phyloP scores from a whole-genome alignment of 2,888 invertebrate species.

The Agelastica alni region DNA sequence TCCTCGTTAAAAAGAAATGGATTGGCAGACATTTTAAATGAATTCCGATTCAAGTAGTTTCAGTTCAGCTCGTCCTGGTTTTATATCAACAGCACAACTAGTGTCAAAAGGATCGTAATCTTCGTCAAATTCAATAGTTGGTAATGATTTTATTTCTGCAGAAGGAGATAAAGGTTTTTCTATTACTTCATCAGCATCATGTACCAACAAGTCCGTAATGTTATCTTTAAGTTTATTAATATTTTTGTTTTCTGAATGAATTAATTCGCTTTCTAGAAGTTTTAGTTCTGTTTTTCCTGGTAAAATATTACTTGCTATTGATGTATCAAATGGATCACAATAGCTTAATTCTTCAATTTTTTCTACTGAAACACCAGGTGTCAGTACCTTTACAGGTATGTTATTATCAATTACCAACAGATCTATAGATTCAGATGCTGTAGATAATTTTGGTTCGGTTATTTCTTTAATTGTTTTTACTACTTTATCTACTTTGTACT shows the following conservation, averaged over 20 bases:
- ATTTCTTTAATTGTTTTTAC: slow-evolving; percentile 56
- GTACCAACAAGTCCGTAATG: slow-evolving; percentile 46
- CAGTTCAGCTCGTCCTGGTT: slow-evolving; percentile 77
- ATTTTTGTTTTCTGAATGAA: slow-evolving; percentile 54
- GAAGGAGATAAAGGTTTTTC: slow-evolving; percentile 55
- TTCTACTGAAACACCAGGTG: slow-evolving; percentile 60
- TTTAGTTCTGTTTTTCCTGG: slow-evolving; percentile 82
- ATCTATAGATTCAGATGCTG: slow-evolving; percentile 43
- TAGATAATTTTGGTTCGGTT: slow-evolving; percentile 43
- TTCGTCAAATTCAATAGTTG: slow-evolving; percentile 56
- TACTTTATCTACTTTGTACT: slow-evolving; percentile 47
- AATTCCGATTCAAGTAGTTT: slow-evolving; percentile 79
- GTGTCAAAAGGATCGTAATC: slow-evolving; percentile 83
- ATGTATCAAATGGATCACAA: slow-evolving; percentile 86
- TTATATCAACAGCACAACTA: slow-evolving; percentile 73
- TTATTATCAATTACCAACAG: slow-evolving; percentile 62
- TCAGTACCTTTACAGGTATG: slow-evolving; percentile 72
- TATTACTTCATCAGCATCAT: slow-evolving; percentile 46
- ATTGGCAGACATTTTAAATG: slow-evolving; percentile 64
- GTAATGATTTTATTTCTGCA: slow-evolving; percentile 49
- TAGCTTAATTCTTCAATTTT: slow-evolving; percentile 55
- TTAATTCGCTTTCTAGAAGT: slow-evolving; percentile 75
- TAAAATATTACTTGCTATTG: slow-evolving; percentile 71
- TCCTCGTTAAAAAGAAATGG: slow-evolving; percentile 80
- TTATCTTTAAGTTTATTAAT: slow-evolving; percentile 1